These are phyloP conservation scores for Allolobophora icterica DNA, from an alignment of 2,888 invertebrate species.

Conservation along the genomic window DNA sequence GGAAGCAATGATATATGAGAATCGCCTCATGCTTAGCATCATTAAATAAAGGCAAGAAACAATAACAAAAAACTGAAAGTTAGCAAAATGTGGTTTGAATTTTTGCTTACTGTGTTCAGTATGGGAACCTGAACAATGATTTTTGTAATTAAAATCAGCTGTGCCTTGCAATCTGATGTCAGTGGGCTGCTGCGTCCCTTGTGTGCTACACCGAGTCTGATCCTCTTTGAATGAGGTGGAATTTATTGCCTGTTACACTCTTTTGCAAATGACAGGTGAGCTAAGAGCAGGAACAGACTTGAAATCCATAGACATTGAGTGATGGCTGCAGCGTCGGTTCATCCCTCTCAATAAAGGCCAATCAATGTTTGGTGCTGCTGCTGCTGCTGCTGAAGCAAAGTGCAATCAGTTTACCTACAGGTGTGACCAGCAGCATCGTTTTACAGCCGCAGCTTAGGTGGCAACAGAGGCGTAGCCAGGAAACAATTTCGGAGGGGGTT, in stretches of 20 bases:
- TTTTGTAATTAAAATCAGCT: not conserved
- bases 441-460: not conserved
- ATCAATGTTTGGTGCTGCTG: not conserved
- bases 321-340: not conserved
- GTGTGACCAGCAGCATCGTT: not conserved
- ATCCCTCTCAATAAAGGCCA: not conserved
- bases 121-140: not conserved
- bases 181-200: not conserved
- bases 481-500: too few species aligned
- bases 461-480: too few species aligned
- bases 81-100: not conserved
- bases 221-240: not conserved
- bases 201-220: not conserved
- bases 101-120: not conserved
- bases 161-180: not conserved
- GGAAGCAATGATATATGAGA: not conserved
- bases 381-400: not conserved
- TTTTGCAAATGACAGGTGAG: not conserved
- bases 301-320: not conserved
- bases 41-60: not conserved
- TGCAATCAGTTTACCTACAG: not conserved
- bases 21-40: not conserved
- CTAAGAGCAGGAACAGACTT: constrained; percentile 5
- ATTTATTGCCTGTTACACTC: not conserved
- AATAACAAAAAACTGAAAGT: not conserved